Conservation (phyloP, 2,888 invertebrate species). For the Trilocha varians region DNA sequence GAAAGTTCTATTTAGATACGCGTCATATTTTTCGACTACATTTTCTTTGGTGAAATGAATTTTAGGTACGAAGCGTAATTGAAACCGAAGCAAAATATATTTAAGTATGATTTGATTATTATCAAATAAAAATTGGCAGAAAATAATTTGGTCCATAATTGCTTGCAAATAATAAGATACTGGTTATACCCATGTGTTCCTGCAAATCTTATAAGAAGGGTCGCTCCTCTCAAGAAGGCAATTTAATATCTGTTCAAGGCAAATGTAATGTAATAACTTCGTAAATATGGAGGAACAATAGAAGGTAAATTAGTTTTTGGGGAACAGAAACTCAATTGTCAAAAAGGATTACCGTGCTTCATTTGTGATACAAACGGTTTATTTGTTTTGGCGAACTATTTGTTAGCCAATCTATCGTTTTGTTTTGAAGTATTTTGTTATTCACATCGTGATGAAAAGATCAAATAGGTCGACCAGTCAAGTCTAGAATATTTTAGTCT, state of each 20-base stretch:
- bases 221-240: constrained; percentile 39
- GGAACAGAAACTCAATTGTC: constrained; percentile 55
- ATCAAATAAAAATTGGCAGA: too few species aligned
- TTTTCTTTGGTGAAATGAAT: too few species aligned
- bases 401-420: constrained; percentile 18
- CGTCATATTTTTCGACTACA: too few species aligned
- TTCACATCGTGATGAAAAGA: constrained; percentile 21
- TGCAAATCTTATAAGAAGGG: constrained; percentile 44
- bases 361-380: constrained; percentile 24
- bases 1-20: too few species aligned
- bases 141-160: constrained; percentile 15
- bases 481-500: constrained; percentile 24
- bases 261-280: constrained; percentile 56
- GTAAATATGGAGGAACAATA: constrained; percentile 63
- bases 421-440: constrained; percentile 25
- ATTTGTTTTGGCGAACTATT: constrained; percentile 22
- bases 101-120: too few species aligned
- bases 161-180: constrained; percentile 23
- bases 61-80: too few species aligned
- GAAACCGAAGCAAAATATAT: too few species aligned
- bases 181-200: constrained; percentile 13
- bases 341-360: constrained; percentile 42
- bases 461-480: constrained; percentile 20
- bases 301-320: constrained; percentile 62
- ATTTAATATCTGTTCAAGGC: constrained; percentile 63